These are phyloP conservation scores for Pseudotriccus pelzelni DNA, from an alignment of 2,797 vertebrate species.

Conservation along the genomic window DNA sequence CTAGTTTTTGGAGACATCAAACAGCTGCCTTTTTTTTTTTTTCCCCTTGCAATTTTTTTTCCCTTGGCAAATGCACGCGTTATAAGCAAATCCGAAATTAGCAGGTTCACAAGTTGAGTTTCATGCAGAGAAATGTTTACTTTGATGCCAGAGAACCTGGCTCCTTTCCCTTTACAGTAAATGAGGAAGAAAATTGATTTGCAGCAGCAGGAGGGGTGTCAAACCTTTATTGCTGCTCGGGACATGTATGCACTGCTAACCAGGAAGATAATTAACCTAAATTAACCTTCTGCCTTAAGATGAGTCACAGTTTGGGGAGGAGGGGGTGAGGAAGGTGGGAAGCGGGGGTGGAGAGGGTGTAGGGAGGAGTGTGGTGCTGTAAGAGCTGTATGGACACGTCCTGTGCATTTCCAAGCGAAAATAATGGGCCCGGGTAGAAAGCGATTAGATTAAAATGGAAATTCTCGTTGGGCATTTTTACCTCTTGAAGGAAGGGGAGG, in stretches of 20 bases:
- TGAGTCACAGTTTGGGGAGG: slow-evolving; percentile 62
- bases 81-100: slow-evolving; percentile 71
- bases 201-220: slow-evolving; percentile 69
- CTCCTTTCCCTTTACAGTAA: slow-evolving; percentile 68
- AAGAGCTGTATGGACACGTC: slow-evolving; percentile 36
- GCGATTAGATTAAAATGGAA: slow-evolving; percentile 31
- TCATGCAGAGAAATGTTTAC: slow-evolving; percentile 67
- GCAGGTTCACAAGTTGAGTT: slow-evolving; percentile 74
- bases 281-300: slow-evolving; percentile 72
- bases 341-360: slow-evolving; percentile 46
- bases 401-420: slow-evolving; percentile 19
- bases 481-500: background rate
- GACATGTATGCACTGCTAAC: slow-evolving; percentile 71
- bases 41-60: too few species aligned
- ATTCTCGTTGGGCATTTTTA: slow-evolving; percentile 5
- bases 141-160: slow-evolving; percentile 70
- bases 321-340: slow-evolving; percentile 13
- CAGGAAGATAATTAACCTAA: slow-evolving; percentile 76
- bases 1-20: slow-evolving; percentile 69
- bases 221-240: slow-evolving; percentile 67
- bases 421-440: background rate
- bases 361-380: slow-evolving; percentile 23
- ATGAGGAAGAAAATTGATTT: slow-evolving; percentile 75
- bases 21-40: slow-evolving; percentile 44
- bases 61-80: slow-evolving; percentile 31